A percentile compares a stretch with the other conserved stretches of the same genome.
phyloP scores from a whole-genome alignment of 2,888 invertebrate genomes.

The Pterostichus niger region DNA sequence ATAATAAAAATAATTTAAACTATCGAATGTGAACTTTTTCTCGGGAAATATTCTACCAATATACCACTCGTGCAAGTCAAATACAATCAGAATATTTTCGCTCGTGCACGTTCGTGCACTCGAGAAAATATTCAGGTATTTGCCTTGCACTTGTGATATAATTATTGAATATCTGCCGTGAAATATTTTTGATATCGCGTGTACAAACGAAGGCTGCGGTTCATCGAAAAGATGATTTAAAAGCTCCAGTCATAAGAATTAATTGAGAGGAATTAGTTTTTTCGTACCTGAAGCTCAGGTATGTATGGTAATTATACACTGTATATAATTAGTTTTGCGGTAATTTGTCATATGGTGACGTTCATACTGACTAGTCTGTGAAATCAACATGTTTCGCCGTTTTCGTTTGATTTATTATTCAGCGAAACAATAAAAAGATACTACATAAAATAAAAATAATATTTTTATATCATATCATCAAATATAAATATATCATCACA shows the following conservation, averaged over 20 bases:
- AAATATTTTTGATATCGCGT: slow-evolving; percentile 23
- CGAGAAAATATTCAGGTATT: too few species aligned
- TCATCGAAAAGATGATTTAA: slow-evolving; percentile 51
- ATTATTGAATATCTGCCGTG: neutral
- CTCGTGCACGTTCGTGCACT: too few species aligned
- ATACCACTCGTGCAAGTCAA: too few species aligned
- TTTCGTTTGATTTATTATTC: slow-evolving; percentile 1
- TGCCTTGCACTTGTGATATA: too few species aligned
- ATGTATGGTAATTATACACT: slow-evolving; percentile 37
- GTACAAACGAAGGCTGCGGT: neutral
- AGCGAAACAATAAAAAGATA: too few species aligned
- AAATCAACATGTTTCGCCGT: slow-evolving; percentile 28
- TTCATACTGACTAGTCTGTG: neutral
- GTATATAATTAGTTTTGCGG: slow-evolving; percentile 48
- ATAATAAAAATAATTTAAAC: too few species aligned
- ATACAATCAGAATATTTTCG: too few species aligned
- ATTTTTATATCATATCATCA: too few species aligned
- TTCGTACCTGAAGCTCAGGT: slow-evolving; percentile 43
- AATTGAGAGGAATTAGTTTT: slow-evolving; percentile 53
- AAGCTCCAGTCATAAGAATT: slow-evolving; percentile 53
- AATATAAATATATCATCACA: too few species aligned
- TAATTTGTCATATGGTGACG: slow-evolving; percentile 39
- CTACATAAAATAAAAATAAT: too few species aligned
- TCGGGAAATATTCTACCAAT: too few species aligned
- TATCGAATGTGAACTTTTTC: too few species aligned